A percentile compares a stretch with the other conserved stretches of the same genome.
Evolutionary conservation across 2,888 invertebrate genomes (phyloP).

Genomic region (Subacronicta megacephala): DNA sequence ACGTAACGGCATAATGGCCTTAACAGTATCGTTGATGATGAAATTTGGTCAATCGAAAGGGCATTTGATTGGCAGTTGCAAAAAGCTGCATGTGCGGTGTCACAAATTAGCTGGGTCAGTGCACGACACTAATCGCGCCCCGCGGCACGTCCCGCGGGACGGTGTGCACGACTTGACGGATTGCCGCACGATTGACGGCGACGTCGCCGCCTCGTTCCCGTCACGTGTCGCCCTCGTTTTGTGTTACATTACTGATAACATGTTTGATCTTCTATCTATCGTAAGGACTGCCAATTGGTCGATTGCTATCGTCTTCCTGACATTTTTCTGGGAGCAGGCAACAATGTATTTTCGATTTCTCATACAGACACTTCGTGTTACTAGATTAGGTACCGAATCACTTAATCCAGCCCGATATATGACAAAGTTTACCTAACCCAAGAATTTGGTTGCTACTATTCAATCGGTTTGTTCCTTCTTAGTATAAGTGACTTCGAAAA

Average conservation of each 20-base stretch:
- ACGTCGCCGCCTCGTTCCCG: slow-evolving; percentile 49
- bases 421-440: background rate
- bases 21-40: slow-evolving; percentile 1
- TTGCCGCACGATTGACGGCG: slow-evolving; percentile 75
- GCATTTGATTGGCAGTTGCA: slow-evolving; percentile 39
- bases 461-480: too few species aligned
- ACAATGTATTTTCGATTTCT: background rate
- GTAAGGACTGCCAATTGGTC: slow-evolving; percentile 30
- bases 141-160: slow-evolving; percentile 66
- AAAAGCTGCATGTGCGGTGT: slow-evolving; percentile 48
- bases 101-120: slow-evolving; percentile 73
- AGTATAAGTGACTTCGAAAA: too few species aligned
- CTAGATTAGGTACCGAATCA: background rate
- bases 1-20: too few species aligned
- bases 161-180: slow-evolving; percentile 68
- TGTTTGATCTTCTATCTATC: slow-evolving; percentile 55
- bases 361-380: background rate
- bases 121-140: slow-evolving; percentile 61
- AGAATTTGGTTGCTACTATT: too few species aligned
- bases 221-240: slow-evolving; percentile 67
- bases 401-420: background rate
- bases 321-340: background rate
- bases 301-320: slow-evolving; percentile 12
- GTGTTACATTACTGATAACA: slow-evolving; percentile 59
- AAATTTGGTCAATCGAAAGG: slow-evolving; percentile 23